phyloP scores from a whole-genome alignment of 2,888 invertebrate species.

The Hoplodrina ambigua region DNA sequence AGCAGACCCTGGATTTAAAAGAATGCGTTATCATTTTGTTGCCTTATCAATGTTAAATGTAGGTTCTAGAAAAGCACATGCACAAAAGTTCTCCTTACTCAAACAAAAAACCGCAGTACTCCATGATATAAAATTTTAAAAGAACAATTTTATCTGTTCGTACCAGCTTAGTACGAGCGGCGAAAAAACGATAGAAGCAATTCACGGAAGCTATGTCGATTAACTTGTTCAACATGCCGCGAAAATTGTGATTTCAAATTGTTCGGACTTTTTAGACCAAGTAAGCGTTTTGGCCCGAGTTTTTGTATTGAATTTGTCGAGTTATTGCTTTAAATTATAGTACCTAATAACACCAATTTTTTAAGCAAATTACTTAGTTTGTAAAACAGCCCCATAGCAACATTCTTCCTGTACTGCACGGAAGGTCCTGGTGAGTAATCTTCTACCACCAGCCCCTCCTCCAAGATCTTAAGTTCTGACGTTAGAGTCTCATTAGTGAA shows the following conservation, averaged over 20 bases:
- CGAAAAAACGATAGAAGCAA: constrained; percentile 16
- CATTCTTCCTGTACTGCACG: constrained; percentile 80
- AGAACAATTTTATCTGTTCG: neutral
- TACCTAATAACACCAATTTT: no score
- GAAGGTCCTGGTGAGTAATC: constrained; percentile 88
- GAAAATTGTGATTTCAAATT: constrained; percentile 18
- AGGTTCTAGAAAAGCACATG: no score
- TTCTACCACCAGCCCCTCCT: constrained; percentile 70
- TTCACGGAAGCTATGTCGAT: constrained; percentile 14
- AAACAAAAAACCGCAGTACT: neutral
- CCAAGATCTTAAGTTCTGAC: constrained; percentile 71
- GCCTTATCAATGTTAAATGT: no score
- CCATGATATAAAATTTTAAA: neutral
- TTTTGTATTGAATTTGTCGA: neutral
- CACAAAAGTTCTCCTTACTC: no score
- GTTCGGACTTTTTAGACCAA: constrained; percentile 10
- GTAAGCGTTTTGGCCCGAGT: neutral
- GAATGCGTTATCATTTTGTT: neutral
- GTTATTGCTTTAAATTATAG: no score
- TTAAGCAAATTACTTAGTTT: constrained; percentile 6
- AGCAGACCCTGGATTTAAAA: constrained; percentile 82
- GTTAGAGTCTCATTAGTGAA: constrained; percentile 82
- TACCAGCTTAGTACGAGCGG: neutral
- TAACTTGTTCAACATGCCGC: constrained; percentile 11
- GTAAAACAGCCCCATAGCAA: constrained; percentile 21